These are phyloP conservation scores for Galbula dea DNA, from an alignment of 2,113 vertebrate genomes.

Conservation along the genomic window DNA sequence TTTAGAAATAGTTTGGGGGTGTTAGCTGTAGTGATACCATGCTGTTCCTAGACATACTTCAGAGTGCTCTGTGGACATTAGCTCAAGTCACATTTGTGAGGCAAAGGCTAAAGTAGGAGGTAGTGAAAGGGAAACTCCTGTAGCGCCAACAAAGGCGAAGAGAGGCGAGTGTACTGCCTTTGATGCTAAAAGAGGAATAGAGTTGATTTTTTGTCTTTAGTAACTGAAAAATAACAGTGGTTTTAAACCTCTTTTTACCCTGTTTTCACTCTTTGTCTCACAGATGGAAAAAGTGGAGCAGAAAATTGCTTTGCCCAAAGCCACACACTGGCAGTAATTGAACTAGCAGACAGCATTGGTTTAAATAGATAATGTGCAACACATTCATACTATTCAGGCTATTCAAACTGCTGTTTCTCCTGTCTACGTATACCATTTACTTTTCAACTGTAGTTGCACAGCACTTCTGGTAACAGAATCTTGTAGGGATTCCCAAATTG, in stretches of 20 bases:
- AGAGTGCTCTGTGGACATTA: background rate
- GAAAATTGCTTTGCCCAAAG: constrained; percentile 56
- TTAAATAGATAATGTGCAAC: background rate
- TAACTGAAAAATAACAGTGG: background rate
- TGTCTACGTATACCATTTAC: background rate
- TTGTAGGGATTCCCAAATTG: background rate
- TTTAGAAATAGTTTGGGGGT: background rate
- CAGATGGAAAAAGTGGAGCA: constrained; percentile 61
- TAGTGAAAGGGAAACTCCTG: background rate
- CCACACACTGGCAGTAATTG: constrained; percentile 36
- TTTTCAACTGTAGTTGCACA: background rate
- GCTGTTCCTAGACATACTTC: background rate
- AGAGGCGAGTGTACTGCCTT: background rate
- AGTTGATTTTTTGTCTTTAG: background rate
- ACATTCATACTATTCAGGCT: background rate
- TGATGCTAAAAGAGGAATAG: background rate
- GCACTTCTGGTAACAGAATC: background rate
- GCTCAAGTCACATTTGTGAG: background rate
- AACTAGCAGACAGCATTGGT: background rate
- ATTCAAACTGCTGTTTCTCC: background rate
- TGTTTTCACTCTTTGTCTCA: background rate
- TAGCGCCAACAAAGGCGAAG: background rate
- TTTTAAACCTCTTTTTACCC: background rate
- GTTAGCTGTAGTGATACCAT: background rate
- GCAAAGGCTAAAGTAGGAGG: background rate